Conservation (phyloP, 2,888 invertebrate species). For the Synanthedon tipuliformis region DNA sequence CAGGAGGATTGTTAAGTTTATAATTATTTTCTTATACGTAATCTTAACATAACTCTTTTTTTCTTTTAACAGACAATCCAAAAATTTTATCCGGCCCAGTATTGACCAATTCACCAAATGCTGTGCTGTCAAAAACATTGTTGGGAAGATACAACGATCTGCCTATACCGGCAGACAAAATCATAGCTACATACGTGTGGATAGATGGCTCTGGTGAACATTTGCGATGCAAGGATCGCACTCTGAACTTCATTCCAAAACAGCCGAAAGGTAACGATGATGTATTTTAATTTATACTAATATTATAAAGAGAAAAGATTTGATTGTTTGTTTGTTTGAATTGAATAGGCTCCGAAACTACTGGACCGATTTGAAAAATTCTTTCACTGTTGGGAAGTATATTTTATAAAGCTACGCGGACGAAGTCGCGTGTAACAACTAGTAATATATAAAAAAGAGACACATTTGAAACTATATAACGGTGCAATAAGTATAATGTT, state of each 20-base stretch:
- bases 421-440: neutral
- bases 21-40: too few species aligned
- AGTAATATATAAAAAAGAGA: neutral
- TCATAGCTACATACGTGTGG: slow-evolving; percentile 93
- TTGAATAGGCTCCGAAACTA: too few species aligned
- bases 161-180: slow-evolving; percentile 80
- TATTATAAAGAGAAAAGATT: too few species aligned
- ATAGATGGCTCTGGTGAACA: slow-evolving; percentile 93
- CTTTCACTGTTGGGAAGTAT: too few species aligned
- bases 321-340: too few species aligned
- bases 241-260: slow-evolving; percentile 84
- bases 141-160: slow-evolving; percentile 80
- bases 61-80: slow-evolving; percentile 44
- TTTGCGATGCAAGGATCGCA: slow-evolving; percentile 88
- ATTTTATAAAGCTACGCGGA: too few species aligned
- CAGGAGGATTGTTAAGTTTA: too few species aligned
- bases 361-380: too few species aligned
- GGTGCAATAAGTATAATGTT: too few species aligned
- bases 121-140: slow-evolving; percentile 81
- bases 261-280: slow-evolving; percentile 75
- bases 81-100: slow-evolving; percentile 61
- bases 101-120: slow-evolving; percentile 81
- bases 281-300: neutral
- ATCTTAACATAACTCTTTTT: too few species aligned
- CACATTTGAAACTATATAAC: neutral